Evolutionary conservation across 2,888 invertebrate genomes (phyloP).

Genomic region (Venusia cambrica): DNA sequence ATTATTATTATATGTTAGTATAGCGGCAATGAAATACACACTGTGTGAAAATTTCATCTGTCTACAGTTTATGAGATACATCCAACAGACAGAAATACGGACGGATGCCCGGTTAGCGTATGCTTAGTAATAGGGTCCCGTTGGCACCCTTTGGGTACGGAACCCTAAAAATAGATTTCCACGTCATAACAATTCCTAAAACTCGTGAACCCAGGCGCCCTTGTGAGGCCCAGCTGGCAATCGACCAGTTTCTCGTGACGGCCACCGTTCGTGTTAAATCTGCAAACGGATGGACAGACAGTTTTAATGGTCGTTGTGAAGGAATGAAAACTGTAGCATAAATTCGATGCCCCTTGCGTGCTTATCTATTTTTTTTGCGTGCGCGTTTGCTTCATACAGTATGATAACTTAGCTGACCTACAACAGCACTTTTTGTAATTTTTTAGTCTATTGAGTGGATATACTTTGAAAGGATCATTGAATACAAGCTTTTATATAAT

Average conservation of each 20-base stretch:
- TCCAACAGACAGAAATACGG: too few relatives aligned
- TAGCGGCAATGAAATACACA: too few relatives aligned
- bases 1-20: too few relatives aligned
- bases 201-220: constrained; percentile 1
- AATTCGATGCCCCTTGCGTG: constrained; percentile 52
- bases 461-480: too few relatives aligned
- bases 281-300: constrained; percentile 64
- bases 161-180: not conserved
- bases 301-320: constrained; percentile 68
- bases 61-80: too few relatives aligned
- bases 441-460: too few relatives aligned
- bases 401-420: constrained; percentile 5
- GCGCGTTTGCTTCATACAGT: constrained; percentile 31
- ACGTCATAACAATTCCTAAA: constrained; percentile 7
- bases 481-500: too few relatives aligned
- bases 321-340: constrained; percentile 60
- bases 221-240: constrained; percentile 18
- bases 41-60: too few relatives aligned
- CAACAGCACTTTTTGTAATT: too few relatives aligned
- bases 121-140: too few relatives aligned
- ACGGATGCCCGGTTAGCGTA: too few relatives aligned
- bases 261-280: constrained; percentile 64
- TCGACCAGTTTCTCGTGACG: constrained; percentile 45
- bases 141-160: too few relatives aligned
- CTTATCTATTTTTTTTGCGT: constrained; percentile 50